Conservation (phyloP, 2,113 vertebrate genomes). For the Gymnarchus niloticus region DNA sequence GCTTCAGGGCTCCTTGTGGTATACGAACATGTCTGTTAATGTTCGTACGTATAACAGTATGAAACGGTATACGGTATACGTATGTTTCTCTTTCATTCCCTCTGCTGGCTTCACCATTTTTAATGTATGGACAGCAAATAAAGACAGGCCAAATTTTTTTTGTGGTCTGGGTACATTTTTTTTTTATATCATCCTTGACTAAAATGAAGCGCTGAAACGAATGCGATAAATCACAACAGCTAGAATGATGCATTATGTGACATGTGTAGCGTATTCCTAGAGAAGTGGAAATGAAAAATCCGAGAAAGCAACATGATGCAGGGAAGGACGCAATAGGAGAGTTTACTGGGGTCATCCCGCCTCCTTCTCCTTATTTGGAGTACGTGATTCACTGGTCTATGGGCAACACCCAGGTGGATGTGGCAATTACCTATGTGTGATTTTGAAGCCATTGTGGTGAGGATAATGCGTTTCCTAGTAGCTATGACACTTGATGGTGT, state of each 20-base stretch:
- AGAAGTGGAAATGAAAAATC: too few species aligned
- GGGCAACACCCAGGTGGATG: constrained; percentile 1
- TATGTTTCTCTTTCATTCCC: neutral
- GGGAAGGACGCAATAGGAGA: neutral
- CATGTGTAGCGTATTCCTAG: neutral
- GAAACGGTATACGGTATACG: too few species aligned
- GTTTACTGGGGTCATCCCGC: neutral
- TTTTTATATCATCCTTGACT: neutral
- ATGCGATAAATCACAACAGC: neutral
- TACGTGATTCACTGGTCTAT: neutral
- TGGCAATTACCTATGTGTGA: constrained; percentile 12
- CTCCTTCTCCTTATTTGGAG: neutral
- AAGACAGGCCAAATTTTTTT: neutral
- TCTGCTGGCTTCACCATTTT: neutral
- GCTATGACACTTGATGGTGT: neutral
- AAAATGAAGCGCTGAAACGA: too few species aligned
- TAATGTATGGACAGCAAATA: neutral
- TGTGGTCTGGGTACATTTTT: neutral
- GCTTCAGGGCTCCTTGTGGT: neutral
- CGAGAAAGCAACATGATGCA: neutral
- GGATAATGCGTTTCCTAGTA: neutral
- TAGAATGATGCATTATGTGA: neutral
- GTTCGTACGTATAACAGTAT: neutral
- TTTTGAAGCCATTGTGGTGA: neutral
- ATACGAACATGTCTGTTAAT: neutral